Percentiles rank a stretch among this genome's conserved stretches.
Evolutionary conservation across 1,140 invertebrate genomes (phyloP).

Genomic region (Cyrtorhinus lividipennis): DNA sequence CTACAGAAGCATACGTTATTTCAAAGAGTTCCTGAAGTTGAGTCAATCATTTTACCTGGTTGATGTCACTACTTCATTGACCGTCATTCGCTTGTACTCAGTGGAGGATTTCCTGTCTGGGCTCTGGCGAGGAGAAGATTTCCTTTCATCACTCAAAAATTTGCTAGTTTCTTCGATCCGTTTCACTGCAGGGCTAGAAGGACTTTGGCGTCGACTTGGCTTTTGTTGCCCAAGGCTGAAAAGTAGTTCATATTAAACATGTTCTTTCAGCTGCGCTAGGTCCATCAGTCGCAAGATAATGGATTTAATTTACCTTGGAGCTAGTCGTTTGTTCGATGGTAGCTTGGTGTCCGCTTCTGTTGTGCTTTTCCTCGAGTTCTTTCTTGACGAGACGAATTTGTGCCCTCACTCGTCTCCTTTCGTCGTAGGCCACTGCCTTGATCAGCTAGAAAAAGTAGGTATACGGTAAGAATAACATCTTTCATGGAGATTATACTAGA

Average conservation of each 20-base stretch:
- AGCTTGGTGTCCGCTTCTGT: background rate
- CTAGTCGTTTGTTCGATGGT: too few species aligned
- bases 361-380: conserved; percentile 30
- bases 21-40: too few species aligned
- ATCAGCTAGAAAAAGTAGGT: conserved; percentile 45
- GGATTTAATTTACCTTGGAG: too few species aligned
- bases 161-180: background rate
- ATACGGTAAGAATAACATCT: too few species aligned
- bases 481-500: conserved; percentile 1
- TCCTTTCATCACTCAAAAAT: background rate
- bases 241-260: too few species aligned
- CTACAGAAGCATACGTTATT: too few species aligned
- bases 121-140: background rate
- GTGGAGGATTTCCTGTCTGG: background rate
- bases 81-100: background rate
- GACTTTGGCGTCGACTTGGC: background rate
- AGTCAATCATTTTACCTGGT: too few species aligned
- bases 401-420: conserved; percentile 52
- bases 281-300: too few species aligned
- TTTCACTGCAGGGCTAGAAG: background rate
- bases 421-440: conserved; percentile 54
- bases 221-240: background rate
- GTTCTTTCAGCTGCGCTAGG: too few species aligned
- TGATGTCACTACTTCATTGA: too few species aligned
- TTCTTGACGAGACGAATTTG: conserved; percentile 54